Evolutionary conservation across 2,113 vertebrate genomes (phyloP).

Genomic region (Copsychus sechellarum): DNA sequence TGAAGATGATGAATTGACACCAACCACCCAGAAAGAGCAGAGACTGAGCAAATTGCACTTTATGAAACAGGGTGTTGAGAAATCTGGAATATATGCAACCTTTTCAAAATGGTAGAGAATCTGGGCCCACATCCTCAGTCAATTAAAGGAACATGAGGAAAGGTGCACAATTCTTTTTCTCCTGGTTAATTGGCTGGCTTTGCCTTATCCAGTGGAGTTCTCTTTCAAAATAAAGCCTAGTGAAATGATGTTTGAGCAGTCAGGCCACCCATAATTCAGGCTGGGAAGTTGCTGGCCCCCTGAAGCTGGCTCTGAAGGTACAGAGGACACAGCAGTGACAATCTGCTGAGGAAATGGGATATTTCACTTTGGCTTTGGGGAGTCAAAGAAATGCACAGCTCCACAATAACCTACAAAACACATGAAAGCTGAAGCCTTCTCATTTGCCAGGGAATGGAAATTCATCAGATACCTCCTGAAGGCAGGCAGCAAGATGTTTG

Average conservation of each 20-base stretch:
- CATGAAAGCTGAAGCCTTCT: not conserved
- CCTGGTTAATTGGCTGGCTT: not conserved
- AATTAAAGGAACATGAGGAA: not conserved
- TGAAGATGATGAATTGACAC: not conserved
- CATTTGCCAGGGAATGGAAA: not conserved
- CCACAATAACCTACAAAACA: not conserved
- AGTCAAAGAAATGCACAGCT: not conserved
- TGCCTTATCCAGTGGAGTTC: not conserved
- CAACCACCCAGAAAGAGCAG: not conserved
- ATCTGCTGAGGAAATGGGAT: not conserved
- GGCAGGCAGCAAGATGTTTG: not conserved
- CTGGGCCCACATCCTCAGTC: not conserved
- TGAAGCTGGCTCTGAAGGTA: not conserved
- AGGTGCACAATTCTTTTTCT: not conserved
- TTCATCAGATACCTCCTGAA: not conserved
- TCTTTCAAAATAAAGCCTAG: not conserved
- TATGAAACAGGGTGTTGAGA: not conserved
- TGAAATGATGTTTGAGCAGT: not conserved
- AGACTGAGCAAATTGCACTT: not conserved
- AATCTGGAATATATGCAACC: not conserved
- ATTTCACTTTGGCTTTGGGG: not conserved
- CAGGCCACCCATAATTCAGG: not conserved
- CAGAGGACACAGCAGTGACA: not conserved
- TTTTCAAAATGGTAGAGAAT: not conserved
- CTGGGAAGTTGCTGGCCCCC: not conserved